A percentile compares a stretch with the other conserved stretches of the same genome.
Evolutionary conservation across 2,888 invertebrate genomes (phyloP).

Genomic region (Yponomeuta cagnagella): DNA sequence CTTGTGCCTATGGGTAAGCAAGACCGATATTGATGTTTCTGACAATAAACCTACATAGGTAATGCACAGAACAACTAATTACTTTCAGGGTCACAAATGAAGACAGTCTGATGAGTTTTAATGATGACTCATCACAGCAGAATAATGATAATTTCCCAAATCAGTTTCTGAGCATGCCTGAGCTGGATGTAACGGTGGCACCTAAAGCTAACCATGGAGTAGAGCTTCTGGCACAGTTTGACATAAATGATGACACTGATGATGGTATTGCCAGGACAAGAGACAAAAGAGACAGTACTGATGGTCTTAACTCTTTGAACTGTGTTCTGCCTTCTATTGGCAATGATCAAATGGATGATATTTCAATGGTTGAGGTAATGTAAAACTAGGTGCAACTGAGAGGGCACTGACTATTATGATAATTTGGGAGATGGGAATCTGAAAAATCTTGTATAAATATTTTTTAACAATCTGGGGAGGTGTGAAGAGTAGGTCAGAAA

Average conservation of each 20-base stretch:
- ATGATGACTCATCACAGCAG: conserved; percentile 40
- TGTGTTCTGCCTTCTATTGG: conserved; percentile 65
- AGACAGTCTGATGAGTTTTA: conserved; percentile 4
- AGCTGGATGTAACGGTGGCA: conserved; percentile 44
- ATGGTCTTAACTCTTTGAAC: conserved; percentile 49
- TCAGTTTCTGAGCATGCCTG: conserved; percentile 62
- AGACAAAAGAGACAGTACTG: conserved; percentile 9
- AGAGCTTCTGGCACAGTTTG: conserved; percentile 57
- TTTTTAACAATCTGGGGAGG: no score
- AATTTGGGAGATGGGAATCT: no score
- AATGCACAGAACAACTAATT: background rate
- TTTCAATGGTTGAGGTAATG: conserved; percentile 48
- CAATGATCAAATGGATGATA: conserved; percentile 58
- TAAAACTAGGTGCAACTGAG: no score
- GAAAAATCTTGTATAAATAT: no score
- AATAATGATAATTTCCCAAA: conserved; percentile 32
- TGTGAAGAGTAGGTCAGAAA: no score
- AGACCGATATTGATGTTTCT: background rate
- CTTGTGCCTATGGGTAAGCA: background rate
- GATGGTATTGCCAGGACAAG: conserved; percentile 32
- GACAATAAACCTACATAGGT: background rate
- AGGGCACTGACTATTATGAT: no score
- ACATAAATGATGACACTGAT: conserved; percentile 51
- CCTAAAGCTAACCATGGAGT: conserved; percentile 38
- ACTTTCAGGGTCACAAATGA: conserved; percentile 1